Base-by-base conservation (phyloP, 2,797 vertebrate genomes). In the Buphagus erythrorhynchus region DNA sequence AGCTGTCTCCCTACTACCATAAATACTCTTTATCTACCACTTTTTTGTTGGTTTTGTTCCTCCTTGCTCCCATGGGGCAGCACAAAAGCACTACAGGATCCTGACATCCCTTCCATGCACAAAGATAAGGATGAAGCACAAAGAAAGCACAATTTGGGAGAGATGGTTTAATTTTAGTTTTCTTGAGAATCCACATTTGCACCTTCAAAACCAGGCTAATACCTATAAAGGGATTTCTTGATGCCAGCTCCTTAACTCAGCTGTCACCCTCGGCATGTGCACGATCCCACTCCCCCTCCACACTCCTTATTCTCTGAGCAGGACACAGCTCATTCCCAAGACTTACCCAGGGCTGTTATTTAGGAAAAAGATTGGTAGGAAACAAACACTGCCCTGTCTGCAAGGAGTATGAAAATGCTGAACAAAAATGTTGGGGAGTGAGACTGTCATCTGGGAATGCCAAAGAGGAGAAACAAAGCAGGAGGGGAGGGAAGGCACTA, bases 401-500 rank as follows among this genome's bases (percentile, higher is more conserved):
- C 36, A 85, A 81, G 77, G 63, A 61, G 55, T 28, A 66, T 38
- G 72, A 85, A 83, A 92, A 61, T 5, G 40, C 42, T 62, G 45
- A 86, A 82, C 51, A 65, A 52, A 78, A 92, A 45, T 1, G 21
- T 13, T 33, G 40, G 58, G 73, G 93, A 63, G 38, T 12, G 31
- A 52, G 63, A 24, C 7, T 86, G n/a, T 33, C 29, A 40, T 31
- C 17, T 20, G 45, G 14, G 73, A 92, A 80, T 58, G 72, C 24
- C 49, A 33, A 28, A 25, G 68, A 78, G 42, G 59, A 72, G 71
- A 66, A 93, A 29, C 28, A 78, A 89, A 88, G 74, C 49, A 35
- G 11, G 28, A 48, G 25, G 29, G 55, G 54, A 79, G 66, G 55
- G 80, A 76, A 78, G 36, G 46, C 40, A n/a, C 40, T 75, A 58